Evolutionary conservation across 2,888 invertebrate species (phyloP), one percentile per base, ranked within the genome.

Genomic region (Calameuta filiformis): DNA sequence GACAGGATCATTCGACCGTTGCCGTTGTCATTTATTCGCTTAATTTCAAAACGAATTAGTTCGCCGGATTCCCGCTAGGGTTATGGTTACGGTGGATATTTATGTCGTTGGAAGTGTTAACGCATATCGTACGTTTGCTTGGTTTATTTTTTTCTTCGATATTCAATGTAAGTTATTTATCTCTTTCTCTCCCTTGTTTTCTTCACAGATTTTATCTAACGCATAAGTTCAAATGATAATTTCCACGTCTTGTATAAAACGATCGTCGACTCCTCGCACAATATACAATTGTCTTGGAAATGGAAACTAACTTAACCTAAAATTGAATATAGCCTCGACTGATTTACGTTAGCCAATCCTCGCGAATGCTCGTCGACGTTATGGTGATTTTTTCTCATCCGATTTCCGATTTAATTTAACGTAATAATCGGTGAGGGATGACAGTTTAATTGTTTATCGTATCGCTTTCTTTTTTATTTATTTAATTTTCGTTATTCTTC

Each of bases 81-180:
- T 23, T 56, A 56, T 9, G 56, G 9, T 56, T 23, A 56, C 23
- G 23, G 56, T 23, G 1, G 23, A 56, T 56, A 23, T 56, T 56
- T 56, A 9, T 6, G 23, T 56, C 23, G 23, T 23, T 23, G 23
- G 6, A 56, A 23, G 56, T 56, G 23, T 9, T 9, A 2, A 56
- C 56, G 56, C 9, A 56, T 31, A 69, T 79, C 30, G 34, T 37
- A 56, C 69, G 74, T 9, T 74, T 74, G 30, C 31, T 76, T 77
- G 35, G 35, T 75, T 35, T 73, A 30, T 23, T 73, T 2, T 3
- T 30, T 34, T 33, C 56, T 73, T 75, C 40, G 71, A 78, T 75
- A 77, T 77, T 79, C 76, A 23, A 23, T 56, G 23, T 23, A 9
- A 23, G 6, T 23, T 23, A 76, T 79, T 76, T 73, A 75, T 74